Percentiles rank a stretch among this genome's conserved stretches.
Evolutionary conservation across 2,797 vertebrate genomes (phyloP).

Genomic region (Propithecus perrieri): DNA sequence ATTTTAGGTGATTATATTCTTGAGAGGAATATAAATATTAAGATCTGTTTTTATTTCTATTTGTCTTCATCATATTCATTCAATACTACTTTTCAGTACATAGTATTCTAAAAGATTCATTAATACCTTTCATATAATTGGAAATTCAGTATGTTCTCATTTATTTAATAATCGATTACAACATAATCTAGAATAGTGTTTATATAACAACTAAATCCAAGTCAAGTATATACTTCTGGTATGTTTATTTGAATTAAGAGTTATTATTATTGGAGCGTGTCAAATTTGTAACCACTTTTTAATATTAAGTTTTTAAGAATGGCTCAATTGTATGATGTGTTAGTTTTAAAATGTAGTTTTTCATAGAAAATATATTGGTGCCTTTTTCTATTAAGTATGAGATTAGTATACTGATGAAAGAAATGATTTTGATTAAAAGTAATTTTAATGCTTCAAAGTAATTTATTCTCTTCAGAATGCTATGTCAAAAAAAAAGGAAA

Average conservation of each 20-base stretch:
- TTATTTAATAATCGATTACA: background rate
- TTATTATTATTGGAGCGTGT: background rate
- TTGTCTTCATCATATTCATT: background rate
- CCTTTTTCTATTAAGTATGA: background rate
- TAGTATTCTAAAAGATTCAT: background rate
- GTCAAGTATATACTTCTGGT: background rate
- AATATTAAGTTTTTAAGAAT: background rate
- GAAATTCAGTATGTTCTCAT: background rate
- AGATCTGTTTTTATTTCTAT: background rate
- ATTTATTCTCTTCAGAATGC: background rate
- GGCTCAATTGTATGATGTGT: background rate
- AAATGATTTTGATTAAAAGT: background rate
- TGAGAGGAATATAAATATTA: background rate
- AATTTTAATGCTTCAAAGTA: background rate
- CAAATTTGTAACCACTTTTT: background rate
- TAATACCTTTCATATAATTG: background rate
- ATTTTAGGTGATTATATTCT: background rate
- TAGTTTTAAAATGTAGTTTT: background rate
- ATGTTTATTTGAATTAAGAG: background rate
- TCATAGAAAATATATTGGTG: background rate
- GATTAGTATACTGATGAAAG: background rate
- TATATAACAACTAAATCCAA: background rate
- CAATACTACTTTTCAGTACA: background rate
- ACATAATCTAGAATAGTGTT: background rate
- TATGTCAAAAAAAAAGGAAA: background rate